Base-by-base conservation (phyloP, 1,140 invertebrate genomes). In the Drosophila hydei region DNA sequence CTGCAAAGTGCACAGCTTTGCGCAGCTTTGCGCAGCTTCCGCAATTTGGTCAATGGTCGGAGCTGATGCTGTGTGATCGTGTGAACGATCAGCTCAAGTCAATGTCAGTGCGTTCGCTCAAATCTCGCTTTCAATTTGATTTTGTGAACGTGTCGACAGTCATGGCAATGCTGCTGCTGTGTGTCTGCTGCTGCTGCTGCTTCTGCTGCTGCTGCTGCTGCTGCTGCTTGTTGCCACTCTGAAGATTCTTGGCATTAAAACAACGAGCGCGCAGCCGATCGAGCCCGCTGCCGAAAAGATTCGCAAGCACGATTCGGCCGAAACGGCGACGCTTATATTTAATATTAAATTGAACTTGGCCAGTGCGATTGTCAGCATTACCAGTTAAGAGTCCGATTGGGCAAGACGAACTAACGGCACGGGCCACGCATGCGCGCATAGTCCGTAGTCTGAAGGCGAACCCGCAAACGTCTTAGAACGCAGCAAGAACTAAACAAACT, bases 261-360 rank as follows among this genome's bases (percentile, higher is more conserved):
- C 45, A 36, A 58, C 38, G 65, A 55, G 21, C 48, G 43, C 19
- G 21, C 3, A 12, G 43, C 50, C 50, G 63, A 51, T 33, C 60
- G 72, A 55, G 43, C 27, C 30, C 48, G 30, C 30, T 47, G 48
- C 58, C 59, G 64, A 56, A 75, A 43, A 75, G 52, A 62, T 77
- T 75, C 54, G 80, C 80, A 69, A 74, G 59, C 71, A 47, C 62
- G 55, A 67, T 65, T 65, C 69, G 62, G 62, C 52, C 23, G 54
- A 48, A 30, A 45, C 59, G 48, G 33, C 79, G 72, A 45, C 64
- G 68, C 62, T 62, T 54, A 70, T 75, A 88, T 88, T 88, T 88
- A 88, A 89, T 89, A 88, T 88, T 89, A 88, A 88, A 88, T 89
- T 88, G 84, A 89, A 88, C 84, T 88, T 88, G 84, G 73, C 79